Evolutionary conservation across 2,888 invertebrate genomes (phyloP), one percentile per base, ranked within the genome.

Genomic region (Caprella mutica): DNA sequence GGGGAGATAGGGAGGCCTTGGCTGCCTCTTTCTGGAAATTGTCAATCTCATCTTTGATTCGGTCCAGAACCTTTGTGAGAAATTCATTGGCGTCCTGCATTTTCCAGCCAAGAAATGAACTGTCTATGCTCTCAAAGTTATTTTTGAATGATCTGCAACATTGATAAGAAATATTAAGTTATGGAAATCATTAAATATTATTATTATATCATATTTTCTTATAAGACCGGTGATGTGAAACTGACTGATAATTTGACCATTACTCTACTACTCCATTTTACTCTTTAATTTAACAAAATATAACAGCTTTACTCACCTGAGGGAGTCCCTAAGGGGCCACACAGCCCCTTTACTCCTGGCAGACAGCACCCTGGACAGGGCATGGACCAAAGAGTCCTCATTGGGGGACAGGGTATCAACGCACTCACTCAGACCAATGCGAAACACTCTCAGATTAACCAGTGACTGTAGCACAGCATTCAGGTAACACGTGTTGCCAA

Each of bases 31-130:
- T 14, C 24, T 30, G 48, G 5, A 29, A 26, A 9, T 48, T 48
- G 30, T 48, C 59, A 17, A 65, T 57, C 52, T 65, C 65, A 50
- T 65, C 64, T 43, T 65, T 65, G 5, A 61, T 58, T 3, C 59
- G 59, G 38, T 65, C 65, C 21, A 65, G 57, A n/a, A 65, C 51
- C 17, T 55, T 56, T 5, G 61, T 61, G 23, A 65, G 58, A 35
- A 65, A 65, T 48, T 65, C 65, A 55, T 65, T 65, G 35, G 65
- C 65, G 54, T 65, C 65, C 30, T 65, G 65, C 65, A 65, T 65
- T 27, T 65, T 59, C 21, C 33, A 61, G 8, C 65, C 65, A n/a
- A 56, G 52, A 46, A 65, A 65, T 19, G 63, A 60, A 35, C 56
- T 56, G 54, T 65, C 65, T 19, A 60, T 53, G 26, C 55, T 54